A percentile compares a stretch with the other conserved stretches of the same genome.
Evolutionary conservation across 2,113 vertebrate species (phyloP).

Genomic region (Meleagris gallopavo): DNA sequence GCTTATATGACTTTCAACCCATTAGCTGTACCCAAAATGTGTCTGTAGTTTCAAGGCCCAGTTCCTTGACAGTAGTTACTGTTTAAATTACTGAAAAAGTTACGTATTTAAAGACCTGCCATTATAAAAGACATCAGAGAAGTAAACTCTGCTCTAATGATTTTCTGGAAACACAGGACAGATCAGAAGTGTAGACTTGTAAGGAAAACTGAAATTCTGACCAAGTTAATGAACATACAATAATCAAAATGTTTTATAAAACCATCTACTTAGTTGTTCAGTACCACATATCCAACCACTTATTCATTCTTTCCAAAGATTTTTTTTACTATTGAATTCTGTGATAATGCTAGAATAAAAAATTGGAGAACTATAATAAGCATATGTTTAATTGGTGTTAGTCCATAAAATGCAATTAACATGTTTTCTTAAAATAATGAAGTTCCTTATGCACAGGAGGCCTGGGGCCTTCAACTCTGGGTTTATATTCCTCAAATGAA

Average conservation of each 20-base stretch:
- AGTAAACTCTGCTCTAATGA: background rate
- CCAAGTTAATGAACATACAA: constrained; percentile 8
- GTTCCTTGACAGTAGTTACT: background rate
- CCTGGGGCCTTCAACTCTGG: background rate
- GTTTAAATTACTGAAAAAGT: background rate
- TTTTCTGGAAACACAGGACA: background rate
- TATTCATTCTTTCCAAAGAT: background rate
- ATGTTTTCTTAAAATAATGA: background rate
- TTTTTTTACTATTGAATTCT: background rate
- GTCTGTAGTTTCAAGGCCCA: background rate
- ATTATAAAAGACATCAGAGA: background rate
- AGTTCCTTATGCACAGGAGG: background rate
- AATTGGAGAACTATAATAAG: background rate
- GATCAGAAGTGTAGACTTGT: background rate
- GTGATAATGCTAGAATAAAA: background rate
- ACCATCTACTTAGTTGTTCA: background rate
- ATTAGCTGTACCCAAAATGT: background rate
- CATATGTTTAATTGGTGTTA: background rate
- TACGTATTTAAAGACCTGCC: background rate
- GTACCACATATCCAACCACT: background rate
- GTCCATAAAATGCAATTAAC: background rate
- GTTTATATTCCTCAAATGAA: background rate
- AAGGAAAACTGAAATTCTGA: background rate
- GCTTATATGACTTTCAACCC: background rate
- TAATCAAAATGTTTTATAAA: constrained; percentile 2